Conservation (phyloP, 2,797 vertebrate genomes). For the Melopsittacus undulatus region DNA sequence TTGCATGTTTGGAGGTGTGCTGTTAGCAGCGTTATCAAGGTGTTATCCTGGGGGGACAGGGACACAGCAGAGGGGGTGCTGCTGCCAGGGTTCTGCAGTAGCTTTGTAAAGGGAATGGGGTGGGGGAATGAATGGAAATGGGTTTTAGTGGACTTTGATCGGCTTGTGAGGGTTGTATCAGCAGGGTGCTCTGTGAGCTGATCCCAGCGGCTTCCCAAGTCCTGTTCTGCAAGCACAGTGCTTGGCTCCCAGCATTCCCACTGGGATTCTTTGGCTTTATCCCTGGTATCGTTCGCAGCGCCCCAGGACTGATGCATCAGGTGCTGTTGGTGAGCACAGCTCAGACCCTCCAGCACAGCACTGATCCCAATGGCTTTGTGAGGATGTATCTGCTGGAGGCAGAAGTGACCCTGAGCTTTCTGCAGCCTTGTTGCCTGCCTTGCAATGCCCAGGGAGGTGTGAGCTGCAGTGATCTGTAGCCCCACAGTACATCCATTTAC, state of each 20-base stretch:
- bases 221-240: accelerated
- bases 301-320: accelerated
- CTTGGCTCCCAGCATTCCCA: background rate
- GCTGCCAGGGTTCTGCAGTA: background rate
- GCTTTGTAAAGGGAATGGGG: background rate
- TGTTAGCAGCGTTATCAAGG: accelerated
- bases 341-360: background rate
- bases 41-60: accelerated
- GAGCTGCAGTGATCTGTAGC: background rate
- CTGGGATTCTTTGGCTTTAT: accelerated
- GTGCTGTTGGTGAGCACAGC: accelerated
- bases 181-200: accelerated
- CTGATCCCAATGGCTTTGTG: background rate
- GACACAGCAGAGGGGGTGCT: accelerated
- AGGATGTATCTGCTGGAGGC: background rate
- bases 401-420: background rate
- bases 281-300: background rate
- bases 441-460: background rate
- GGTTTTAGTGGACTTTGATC: background rate
- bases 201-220: accelerated
- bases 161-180: background rate
- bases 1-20: background rate
- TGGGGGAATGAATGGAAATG: background rate
- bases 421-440: background rate
- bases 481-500: background rate